Evolutionary conservation across 2,888 invertebrate species (phyloP).

Genomic region (Ischnus inquisitorius): DNA sequence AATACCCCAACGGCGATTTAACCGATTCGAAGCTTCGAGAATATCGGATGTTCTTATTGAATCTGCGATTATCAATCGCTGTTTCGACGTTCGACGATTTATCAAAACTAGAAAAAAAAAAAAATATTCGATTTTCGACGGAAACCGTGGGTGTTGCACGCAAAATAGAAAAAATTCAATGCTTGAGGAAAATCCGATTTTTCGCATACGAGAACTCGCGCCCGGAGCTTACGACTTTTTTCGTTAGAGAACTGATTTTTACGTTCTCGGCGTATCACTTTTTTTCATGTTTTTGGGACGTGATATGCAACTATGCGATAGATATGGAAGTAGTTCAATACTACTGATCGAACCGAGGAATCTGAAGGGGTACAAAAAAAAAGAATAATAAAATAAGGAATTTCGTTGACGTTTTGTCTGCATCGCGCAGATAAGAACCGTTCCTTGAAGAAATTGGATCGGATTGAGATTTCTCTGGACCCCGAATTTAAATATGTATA

Average conservation of each 20-base stretch:
- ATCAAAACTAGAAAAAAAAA: too few relatives aligned
- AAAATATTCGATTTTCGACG: too few relatives aligned
- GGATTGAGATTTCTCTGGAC: conserved; percentile 29
- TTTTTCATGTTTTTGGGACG: conserved; percentile 3
- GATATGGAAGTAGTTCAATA: conserved; percentile 65
- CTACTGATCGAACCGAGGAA: conserved; percentile 38
- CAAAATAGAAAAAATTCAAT: too few relatives aligned
- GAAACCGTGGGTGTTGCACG: too few relatives aligned
- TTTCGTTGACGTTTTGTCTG: conserved; percentile 56
- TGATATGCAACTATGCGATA: conserved; percentile 14
- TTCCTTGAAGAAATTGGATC: conserved; percentile 8
- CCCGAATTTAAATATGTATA: conserved; percentile 15
- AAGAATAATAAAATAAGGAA: conserved; percentile 55
- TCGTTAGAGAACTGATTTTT: too few relatives aligned
- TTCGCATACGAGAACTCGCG: too few relatives aligned
- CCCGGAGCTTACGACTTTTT: too few relatives aligned
- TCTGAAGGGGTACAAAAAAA: conserved; percentile 46
- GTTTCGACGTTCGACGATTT: too few relatives aligned
- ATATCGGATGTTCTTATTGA: too few relatives aligned
- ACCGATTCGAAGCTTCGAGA: not conserved
- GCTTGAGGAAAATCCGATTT: too few relatives aligned
- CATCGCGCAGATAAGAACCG: conserved; percentile 58
- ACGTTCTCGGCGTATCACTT: too few relatives aligned
- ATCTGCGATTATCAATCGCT: too few relatives aligned
- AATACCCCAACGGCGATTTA: not conserved